Conservation (phyloP, 1,140 invertebrate genomes). For the Drosophila ogumai region DNA sequence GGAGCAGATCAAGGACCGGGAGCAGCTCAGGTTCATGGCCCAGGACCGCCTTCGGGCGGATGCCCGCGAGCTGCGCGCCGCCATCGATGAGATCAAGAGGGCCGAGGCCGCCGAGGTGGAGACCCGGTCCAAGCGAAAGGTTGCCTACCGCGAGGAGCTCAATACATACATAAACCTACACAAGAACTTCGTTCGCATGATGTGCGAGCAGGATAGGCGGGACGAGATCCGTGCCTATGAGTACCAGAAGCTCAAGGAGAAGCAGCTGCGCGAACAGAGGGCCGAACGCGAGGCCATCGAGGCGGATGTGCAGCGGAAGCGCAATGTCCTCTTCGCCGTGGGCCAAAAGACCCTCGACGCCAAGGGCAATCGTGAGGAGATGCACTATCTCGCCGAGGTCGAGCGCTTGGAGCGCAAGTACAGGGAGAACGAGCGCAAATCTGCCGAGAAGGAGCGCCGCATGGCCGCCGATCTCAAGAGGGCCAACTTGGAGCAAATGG, state of each 20-base stretch:
- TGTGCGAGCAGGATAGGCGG: conserved; percentile 66
- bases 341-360: conserved; percentile 70
- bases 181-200: conserved; percentile 46
- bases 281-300: conserved; percentile 50
- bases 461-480: conserved; percentile 49
- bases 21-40: conserved; percentile 55
- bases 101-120: conserved; percentile 38
- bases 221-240: conserved; percentile 61
- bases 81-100: conserved; percentile 53
- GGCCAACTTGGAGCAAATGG: conserved; percentile 57
- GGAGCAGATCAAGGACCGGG: conserved; percentile 63
- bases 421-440: conserved; percentile 51
- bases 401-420: conserved; percentile 68
- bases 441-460: conserved; percentile 44
- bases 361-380: conserved; percentile 68
- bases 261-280: conserved; percentile 26
- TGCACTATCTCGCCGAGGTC: conserved; percentile 66
- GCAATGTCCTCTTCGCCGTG: conserved; percentile 49
- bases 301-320: conserved; percentile 44
- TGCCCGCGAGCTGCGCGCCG: conserved; percentile 37
- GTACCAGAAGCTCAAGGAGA: conserved; percentile 57
- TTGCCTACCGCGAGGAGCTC: conserved; percentile 57
- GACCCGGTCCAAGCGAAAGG: conserved; percentile 24
- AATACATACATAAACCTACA: conserved; percentile 54
- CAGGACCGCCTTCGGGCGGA: conserved; percentile 58